phyloP scores from a whole-genome alignment of 1,140 invertebrate species.

The Drosophila miranda region DNA sequence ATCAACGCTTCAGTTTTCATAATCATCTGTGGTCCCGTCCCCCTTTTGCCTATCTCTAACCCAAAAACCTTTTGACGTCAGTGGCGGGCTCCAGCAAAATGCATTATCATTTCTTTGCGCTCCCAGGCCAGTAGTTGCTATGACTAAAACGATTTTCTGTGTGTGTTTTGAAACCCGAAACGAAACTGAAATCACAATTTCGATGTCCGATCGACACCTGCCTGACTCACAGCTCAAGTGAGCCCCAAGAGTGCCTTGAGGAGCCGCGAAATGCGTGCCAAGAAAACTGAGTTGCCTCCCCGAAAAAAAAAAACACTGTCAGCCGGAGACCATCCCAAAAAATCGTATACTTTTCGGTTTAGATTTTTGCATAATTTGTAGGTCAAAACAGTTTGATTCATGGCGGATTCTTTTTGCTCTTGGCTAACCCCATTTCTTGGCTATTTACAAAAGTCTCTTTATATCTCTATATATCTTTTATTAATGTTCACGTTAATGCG shows the following conservation, averaged over 20 bases:
- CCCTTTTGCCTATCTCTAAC: neutral
- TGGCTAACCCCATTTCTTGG: conserved; percentile 21
- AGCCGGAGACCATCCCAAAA: conserved; percentile 20
- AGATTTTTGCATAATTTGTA: conserved; percentile 61
- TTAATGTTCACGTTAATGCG: conserved; percentile 32
- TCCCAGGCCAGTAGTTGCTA: conserved; percentile 14
- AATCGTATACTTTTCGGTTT: conserved; percentile 6
- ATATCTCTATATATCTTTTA: conserved; percentile 7
- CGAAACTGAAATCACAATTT: conserved; percentile 21
- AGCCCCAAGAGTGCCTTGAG: conserved; percentile 11
- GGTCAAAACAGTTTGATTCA: conserved; percentile 44
- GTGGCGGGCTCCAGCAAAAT: conserved; percentile 12
- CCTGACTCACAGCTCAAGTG: conserved; percentile 12
- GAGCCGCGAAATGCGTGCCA: conserved; percentile 50
- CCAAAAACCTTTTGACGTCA: conserved; percentile 9
- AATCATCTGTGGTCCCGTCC: conserved; percentile 13
- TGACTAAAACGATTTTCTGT: conserved; percentile 49
- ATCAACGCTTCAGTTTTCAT: conserved; percentile 37
- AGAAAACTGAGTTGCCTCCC: conserved; percentile 49
- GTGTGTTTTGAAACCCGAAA: conserved; percentile 33
- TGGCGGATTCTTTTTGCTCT: conserved; percentile 28
- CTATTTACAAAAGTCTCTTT: neutral
- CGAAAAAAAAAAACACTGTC: conserved; percentile 10
- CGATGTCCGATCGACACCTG: conserved; percentile 9
- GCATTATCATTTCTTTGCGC: conserved; percentile 29